phyloP scores from a whole-genome alignment of 2,797 vertebrate genomes.

The Eulemur mongoz region DNA sequence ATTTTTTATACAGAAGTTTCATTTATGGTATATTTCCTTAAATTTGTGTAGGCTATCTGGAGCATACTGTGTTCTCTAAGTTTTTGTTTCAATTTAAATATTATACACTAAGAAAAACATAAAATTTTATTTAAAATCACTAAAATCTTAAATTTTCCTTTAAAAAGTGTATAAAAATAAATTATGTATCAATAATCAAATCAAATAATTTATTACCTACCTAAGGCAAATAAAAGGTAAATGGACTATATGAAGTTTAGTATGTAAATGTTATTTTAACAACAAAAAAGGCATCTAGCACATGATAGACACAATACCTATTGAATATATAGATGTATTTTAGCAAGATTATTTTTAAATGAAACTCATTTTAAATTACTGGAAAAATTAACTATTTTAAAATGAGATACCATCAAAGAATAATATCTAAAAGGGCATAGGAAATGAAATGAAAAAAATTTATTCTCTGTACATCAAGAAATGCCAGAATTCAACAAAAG shows the following conservation, averaged over 20 bases:
- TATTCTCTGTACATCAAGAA: neutral
- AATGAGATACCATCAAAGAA: neutral
- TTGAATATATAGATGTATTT: neutral
- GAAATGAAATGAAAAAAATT: neutral
- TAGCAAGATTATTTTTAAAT: neutral
- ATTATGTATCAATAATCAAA: neutral
- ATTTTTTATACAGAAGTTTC: neutral
- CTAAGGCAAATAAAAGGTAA: neutral
- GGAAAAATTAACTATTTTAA: neutral
- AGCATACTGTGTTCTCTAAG: neutral
- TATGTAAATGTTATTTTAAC: neutral
- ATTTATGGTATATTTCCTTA: neutral
- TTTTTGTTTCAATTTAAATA: constrained; percentile 31
- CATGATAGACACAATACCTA: neutral
- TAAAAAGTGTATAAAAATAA: neutral
- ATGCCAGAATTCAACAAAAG: neutral
- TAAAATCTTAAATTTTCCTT: neutral
- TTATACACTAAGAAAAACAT: neutral
- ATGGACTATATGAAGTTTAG: neutral
- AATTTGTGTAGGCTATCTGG: neutral
- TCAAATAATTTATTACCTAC: neutral
- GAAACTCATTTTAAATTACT: neutral
- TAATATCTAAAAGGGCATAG: neutral
- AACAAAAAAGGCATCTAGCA: neutral
- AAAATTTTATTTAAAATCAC: neutral